Conservation (phyloP, 35 echinoderm and acorn worm genomes). For the Diadema setosum region DNA sequence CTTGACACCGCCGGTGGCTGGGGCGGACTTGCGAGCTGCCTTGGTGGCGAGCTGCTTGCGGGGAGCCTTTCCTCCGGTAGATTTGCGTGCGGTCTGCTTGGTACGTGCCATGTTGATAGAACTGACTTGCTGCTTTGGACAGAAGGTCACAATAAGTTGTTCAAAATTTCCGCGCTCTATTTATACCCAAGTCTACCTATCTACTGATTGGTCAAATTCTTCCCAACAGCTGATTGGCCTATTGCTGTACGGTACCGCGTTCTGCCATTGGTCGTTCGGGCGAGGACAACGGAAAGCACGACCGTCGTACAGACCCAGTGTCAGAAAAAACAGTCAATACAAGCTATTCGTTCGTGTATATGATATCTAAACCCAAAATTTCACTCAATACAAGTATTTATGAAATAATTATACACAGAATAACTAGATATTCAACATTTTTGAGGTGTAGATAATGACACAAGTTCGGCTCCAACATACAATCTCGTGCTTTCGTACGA, state of each 20-base stretch:
- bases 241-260: background rate
- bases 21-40: slow-evolving; percentile 88
- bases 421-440: too few species aligned
- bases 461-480: too few species aligned
- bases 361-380: background rate
- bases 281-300: background rate
- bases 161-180: background rate
- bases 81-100: slow-evolving; percentile 94
- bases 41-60: slow-evolving; percentile 95
- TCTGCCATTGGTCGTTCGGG: background rate
- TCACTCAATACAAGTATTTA: too few species aligned
- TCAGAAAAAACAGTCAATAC: background rate
- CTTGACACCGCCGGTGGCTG: slow-evolving; percentile 93
- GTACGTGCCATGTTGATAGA: slow-evolving; percentile 83
- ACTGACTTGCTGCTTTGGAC: background rate
- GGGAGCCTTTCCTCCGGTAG: slow-evolving; percentile 80
- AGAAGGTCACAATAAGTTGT: background rate
- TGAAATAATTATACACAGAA: too few species aligned
- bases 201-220: background rate
- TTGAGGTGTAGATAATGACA: too few species aligned
- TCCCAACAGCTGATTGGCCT: background rate
- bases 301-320: too few species aligned
- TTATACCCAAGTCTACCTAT: background rate
- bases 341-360: background rate
- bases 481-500: too few species aligned